Conservation (phyloP, 2,797 vertebrate species). For the Lates japonicus region DNA sequence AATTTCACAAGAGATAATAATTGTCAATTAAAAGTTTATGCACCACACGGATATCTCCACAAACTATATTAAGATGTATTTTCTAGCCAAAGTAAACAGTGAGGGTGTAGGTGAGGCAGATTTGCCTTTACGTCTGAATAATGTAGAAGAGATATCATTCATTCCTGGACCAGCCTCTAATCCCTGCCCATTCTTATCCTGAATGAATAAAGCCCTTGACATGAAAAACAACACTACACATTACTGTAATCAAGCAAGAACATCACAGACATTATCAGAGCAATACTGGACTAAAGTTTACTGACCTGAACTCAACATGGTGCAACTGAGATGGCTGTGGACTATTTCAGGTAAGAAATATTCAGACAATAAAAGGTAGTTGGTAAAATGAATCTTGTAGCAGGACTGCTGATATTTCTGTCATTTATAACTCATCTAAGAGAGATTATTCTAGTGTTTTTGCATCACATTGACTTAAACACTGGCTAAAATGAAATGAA, state of each 20-base stretch:
- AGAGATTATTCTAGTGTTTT: too few species aligned
- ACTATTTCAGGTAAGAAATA: slow-evolving; percentile 61
- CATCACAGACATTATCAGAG: neutral
- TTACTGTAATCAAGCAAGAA: slow-evolving; percentile 6
- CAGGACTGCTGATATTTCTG: neutral
- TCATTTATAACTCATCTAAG: neutral
- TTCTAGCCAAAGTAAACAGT: slow-evolving; percentile 38
- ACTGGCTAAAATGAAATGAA: too few species aligned
- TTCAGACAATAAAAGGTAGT: neutral
- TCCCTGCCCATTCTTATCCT: slow-evolving; percentile 46
- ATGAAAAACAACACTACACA: slow-evolving; percentile 1
- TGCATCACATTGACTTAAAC: too few species aligned
- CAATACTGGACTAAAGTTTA: neutral
- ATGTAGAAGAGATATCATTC: slow-evolving; percentile 41
- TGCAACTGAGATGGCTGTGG: slow-evolving; percentile 18
- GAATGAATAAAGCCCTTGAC: slow-evolving; percentile 43
- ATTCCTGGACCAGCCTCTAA: slow-evolving; percentile 39
- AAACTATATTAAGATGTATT: slow-evolving; percentile 18
- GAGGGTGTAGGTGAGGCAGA: slow-evolving; percentile 33
- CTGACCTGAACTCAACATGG: slow-evolving; percentile 51
- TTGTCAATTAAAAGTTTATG: slow-evolving; percentile 1
- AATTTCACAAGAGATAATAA: slow-evolving; percentile 36
- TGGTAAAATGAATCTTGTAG: neutral
- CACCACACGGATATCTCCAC: slow-evolving; percentile 8
- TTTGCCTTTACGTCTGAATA: slow-evolving; percentile 32